Base-by-base conservation (phyloP, 1,140 invertebrate genomes). In the Capitella teleta region DNA sequence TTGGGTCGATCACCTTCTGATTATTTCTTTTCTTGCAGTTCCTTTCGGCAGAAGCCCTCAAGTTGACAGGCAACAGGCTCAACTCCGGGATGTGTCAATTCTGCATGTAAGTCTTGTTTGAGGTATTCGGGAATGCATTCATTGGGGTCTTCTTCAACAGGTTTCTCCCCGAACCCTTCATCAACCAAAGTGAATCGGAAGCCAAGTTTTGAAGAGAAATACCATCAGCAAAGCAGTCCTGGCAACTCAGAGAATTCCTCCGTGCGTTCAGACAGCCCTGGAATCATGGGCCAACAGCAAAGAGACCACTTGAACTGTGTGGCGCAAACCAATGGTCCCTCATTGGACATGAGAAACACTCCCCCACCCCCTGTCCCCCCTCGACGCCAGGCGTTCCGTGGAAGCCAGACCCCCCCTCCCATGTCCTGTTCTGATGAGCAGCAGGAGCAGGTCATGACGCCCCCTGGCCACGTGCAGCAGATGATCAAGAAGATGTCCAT, bases 401-500 rank as follows among this genome's bases (percentile, higher is more conserved):
- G 1, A 21, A 49, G 28, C 24, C 26, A 18, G 32, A 47, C 50
- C 32, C 50, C 51, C 28, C 16, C 26, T 14, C 24, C 18, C 41
- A 47, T 43, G 34, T 47, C 44, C 24, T 28, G 28, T 10, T 19
- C 28, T 19, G n/a, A 44, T n/a, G n/a, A 55, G 46, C 54, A 57
- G 8, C 49, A 55, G 32, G 56, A 58, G 52, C 52, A 53, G 38
- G 38, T 40, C 8, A n/a, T 24, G 2, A 24, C 47, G 73, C 44
- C 72, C 67, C 52, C 76, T 56, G 53, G 55, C 61, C 81, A 77
- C 54, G 83, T 87, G 67, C 85, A 86, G 69, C 85, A 87, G 65
- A 79, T 85, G 67, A 78, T 86, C 58, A 88, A 88, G 65, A 77
- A 85, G 52, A 87, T 87, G 78, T 87, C 85, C 54, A 87, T 87